Base-by-base conservation (phyloP, 2,888 invertebrate genomes). In the Acrocyrtus sp. region DNA sequence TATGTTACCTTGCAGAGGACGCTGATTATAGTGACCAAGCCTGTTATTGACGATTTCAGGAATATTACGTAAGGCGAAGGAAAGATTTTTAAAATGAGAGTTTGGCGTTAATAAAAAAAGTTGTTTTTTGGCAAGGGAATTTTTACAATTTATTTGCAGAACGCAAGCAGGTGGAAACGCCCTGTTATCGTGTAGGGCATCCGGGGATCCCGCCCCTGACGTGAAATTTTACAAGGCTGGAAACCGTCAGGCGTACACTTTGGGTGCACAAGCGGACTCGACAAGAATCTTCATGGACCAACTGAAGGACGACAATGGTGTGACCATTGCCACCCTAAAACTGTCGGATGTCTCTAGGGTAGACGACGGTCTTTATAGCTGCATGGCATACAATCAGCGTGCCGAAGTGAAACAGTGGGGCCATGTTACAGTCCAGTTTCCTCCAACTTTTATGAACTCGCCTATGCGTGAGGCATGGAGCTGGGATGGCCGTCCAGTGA, bases 301-400 rank as follows among this genome's bases (percentile, higher is more conserved):
- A 41, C 29, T 72, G 17, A 78, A 78, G 51, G 67, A 69, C 24
- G 73, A 60, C 4, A n/a, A 39, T 12, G 88, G 88, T 4, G 88
- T 89, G 82, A 87, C 88, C 0, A 86, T 88, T 58, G 93, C 90
- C 29, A 89, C 88, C 2, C 85, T 96, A 72, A 88, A 88, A 34
- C 91, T 95, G 80, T 83, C 86, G 0, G 88, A 88, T 58, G 82
- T 91, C 88, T 3, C n/a, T n/a, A n/a, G n/a, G n/a, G n/a, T n/a
- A n/a, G 93, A 96, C 84, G 95, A 96, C 84, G 95, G 95, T 0
- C 86, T 95, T 12, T 96, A 96, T 83, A 92, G 92, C 83, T 96
- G 96, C 83, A 88, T 92, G 58, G 95, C 95, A 3, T 87, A 88
- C 81, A 95, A 95, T 82, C 88, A 89, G 82, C 82, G 76, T 26